Conservation (phyloP, 1,140 invertebrate genomes). For the Leptestheria dahalacensis region DNA sequence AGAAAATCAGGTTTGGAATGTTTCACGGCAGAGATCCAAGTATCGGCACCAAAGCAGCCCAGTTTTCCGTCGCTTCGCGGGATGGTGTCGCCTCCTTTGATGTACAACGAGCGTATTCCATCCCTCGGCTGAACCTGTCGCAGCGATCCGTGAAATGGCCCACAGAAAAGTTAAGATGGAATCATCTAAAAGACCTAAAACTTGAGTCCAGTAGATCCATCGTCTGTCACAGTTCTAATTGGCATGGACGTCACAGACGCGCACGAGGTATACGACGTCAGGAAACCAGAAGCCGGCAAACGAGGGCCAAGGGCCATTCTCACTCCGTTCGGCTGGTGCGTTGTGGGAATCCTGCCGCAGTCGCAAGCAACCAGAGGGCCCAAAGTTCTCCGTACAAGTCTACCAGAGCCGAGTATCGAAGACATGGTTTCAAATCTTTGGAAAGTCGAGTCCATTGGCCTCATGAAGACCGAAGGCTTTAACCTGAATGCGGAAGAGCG, state of each 20-base stretch:
- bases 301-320: neutral
- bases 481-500: neutral
- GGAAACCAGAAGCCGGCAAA: neutral
- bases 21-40: neutral
- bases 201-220: neutral
- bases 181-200: neutral
- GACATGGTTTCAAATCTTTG: neutral
- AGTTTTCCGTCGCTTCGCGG: neutral
- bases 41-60: neutral
- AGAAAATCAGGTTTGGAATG: neutral
- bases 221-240: neutral
- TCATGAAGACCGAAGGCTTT: neutral
- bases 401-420: neutral
- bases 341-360: too few species aligned
- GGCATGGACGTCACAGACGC: conserved; percentile 1
- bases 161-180: neutral
- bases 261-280: neutral
- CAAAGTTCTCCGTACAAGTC: neutral
- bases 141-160: neutral
- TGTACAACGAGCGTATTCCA: neutral
- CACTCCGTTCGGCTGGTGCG: conserved; percentile 7
- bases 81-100: neutral
- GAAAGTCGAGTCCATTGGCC: neutral
- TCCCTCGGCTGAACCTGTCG: neutral
- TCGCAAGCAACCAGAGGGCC: neutral